Evolutionary conservation across 2,888 invertebrate genomes (phyloP).

Genomic region (Amiota mariae): DNA sequence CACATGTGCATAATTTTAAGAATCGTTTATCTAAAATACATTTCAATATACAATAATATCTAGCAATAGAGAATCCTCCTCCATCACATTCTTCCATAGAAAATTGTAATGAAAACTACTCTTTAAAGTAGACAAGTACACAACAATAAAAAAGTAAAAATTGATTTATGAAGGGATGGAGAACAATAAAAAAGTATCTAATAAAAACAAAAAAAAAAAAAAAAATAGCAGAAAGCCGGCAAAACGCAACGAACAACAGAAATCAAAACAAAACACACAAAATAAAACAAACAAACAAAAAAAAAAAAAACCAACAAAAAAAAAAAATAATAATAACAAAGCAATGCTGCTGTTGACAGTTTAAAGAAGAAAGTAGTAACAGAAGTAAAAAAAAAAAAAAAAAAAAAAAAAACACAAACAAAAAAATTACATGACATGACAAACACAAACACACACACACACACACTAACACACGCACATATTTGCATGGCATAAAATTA

Average conservation of each 20-base stretch:
- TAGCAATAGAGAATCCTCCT: too few relatives aligned
- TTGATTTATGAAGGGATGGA: not conserved
- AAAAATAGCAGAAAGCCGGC: not conserved
- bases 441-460: slow-evolving; percentile 7
- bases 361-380: slow-evolving; percentile 17
- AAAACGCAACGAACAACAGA: slow-evolving; percentile 9
- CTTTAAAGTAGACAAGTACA: too few relatives aligned
- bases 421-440: too few relatives aligned
- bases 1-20: too few relatives aligned
- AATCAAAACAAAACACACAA: slow-evolving; percentile 38
- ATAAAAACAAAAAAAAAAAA: not conserved
- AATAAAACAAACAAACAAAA: slow-evolving; percentile 17
- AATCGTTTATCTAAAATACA: too few relatives aligned
- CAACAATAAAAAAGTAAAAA: not conserved
- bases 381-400: slow-evolving; percentile 13
- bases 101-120: too few relatives aligned
- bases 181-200: not conserved
- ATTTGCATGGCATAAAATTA: not conserved
- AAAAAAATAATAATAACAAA: slow-evolving; percentile 50
- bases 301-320: slow-evolving; percentile 40
- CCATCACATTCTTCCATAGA: too few relatives aligned
- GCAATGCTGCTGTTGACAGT: slow-evolving; percentile 51
- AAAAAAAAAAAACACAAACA: not conserved
- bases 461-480: not conserved
- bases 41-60: too few relatives aligned